phyloP scores from a whole-genome alignment of 2,113 vertebrate species.

The Rhegmatorhina hoffmannsi region DNA sequence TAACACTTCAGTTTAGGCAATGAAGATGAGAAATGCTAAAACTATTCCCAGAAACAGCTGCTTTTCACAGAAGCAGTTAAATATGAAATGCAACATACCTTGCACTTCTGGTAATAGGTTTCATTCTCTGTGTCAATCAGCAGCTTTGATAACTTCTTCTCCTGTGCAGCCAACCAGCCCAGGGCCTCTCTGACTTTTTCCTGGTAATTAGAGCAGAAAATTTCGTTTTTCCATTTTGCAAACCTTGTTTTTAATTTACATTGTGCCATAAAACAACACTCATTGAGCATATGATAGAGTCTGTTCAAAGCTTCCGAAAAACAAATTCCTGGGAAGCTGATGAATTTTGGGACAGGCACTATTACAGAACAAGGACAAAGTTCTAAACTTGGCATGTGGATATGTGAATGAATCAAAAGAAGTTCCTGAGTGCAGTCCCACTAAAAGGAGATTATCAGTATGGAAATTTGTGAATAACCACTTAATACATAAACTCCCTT shows the following conservation, averaged over 20 bases:
- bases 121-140: constrained; percentile 81
- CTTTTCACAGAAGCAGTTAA: not conserved
- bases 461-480: not conserved
- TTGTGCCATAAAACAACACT: not conserved
- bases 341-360: not conserved
- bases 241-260: not conserved
- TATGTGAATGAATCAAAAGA: not conserved
- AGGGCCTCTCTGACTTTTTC: constrained; percentile 80
- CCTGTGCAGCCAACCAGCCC: constrained; percentile 84
- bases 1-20: not conserved
- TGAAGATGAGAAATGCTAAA: not conserved
- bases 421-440: not conserved
- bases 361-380: not conserved
- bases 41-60: not conserved
- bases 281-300: not conserved
- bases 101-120: constrained; percentile 83
- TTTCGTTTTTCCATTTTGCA: constrained; percentile 2
- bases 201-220: constrained; percentile 69
- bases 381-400: not conserved
- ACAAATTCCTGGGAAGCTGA: not conserved
- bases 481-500: not conserved
- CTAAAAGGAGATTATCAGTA: not conserved
- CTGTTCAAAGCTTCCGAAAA: not conserved
- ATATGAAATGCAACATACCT: constrained; percentile 73
- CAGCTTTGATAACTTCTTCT: constrained; percentile 82